Evolutionary conservation across 2,797 vertebrate genomes (phyloP), one percentile per base, ranked within the genome.

Genomic region (Enteromius treurensis): DNA sequence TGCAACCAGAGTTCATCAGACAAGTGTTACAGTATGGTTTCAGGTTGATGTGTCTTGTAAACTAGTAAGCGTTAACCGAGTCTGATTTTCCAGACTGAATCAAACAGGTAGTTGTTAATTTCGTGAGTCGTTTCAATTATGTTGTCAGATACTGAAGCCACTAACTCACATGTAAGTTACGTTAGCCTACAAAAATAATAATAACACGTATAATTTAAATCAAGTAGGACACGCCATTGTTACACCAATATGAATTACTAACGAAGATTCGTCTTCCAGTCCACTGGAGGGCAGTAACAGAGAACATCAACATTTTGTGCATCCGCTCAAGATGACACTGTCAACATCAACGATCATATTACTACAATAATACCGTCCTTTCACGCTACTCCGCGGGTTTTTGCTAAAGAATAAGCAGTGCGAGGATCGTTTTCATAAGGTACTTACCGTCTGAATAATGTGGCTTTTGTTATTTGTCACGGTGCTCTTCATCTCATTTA

Each of bases 241-340:
- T 23, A 58, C n/a, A 58, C 11, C 10, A 19, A 55, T 8, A n/a
- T 58, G 19, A 58, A n/a, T n/a, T 55, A n/a, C 19, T n/a, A 55
- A 55, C 3, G 19, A 55, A 11, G 21, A 4, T 23, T 10, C 1
- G 4, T 82, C 62, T 40, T 58, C 73, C 81, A 68, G 19, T 45
- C 73, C 81, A 58, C 74, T 55, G 2, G 71, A 67, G 19, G 62
- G 49, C 81, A 67, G 37, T 69, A 68, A 45, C 11, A 64, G 26
- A 4, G 49, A n/a, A 73, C 55, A 3, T 0, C 71, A 10, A 15
- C 3, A 29, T 42, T 45, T 45, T 13, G 15, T 15, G n/a, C 60
- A 75, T 81, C 80, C 80, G 69, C 13, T 21, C 7, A 40, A 19
- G 32, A 76, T 29, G 73, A 68, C 26, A 26, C 45, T 68, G 71